Percentiles rank a stretch among this genome's conserved stretches.
phyloP scores from a whole-genome alignment of 1,140 invertebrate species.

The Medauroidea extradentata region DNA sequence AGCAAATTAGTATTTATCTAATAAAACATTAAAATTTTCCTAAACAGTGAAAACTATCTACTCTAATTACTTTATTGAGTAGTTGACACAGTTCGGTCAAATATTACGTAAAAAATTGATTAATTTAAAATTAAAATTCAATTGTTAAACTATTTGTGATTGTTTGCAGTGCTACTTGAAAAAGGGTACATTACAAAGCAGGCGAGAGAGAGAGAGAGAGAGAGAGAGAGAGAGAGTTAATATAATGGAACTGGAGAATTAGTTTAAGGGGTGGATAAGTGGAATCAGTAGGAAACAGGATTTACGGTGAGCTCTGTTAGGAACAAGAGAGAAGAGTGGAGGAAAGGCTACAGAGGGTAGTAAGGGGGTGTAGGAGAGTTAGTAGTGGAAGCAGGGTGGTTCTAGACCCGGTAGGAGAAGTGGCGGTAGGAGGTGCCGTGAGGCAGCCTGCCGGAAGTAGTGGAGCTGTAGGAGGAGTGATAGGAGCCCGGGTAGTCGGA shows the following conservation, averaged over 20 bases:
- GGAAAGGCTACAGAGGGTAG: background rate
- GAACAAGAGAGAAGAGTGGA: background rate
- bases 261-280: background rate
- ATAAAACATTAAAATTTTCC: too few relatives aligned
- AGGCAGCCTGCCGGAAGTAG: constrained; percentile 68
- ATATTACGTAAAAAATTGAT: too few relatives aligned
- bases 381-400: background rate
- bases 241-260: background rate
- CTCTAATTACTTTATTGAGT: too few relatives aligned
- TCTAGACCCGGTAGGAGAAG: constrained; percentile 76
- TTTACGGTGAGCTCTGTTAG: background rate
- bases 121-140: too few relatives aligned
- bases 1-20: too few relatives aligned
- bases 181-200: too few relatives aligned
- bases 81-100: too few relatives aligned
- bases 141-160: too few relatives aligned
- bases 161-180: too few relatives aligned
- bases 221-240: background rate
- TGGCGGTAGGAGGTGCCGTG: constrained; percentile 76
- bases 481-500: constrained; percentile 71
- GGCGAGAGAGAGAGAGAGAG: too few relatives aligned
- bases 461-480: constrained; percentile 67
- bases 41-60: too few relatives aligned
- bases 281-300: background rate
- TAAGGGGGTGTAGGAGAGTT: background rate